These are phyloP conservation scores for Rallus crepitans DNA, from an alignment of 2,797 vertebrate species.

Conservation along the genomic window DNA sequence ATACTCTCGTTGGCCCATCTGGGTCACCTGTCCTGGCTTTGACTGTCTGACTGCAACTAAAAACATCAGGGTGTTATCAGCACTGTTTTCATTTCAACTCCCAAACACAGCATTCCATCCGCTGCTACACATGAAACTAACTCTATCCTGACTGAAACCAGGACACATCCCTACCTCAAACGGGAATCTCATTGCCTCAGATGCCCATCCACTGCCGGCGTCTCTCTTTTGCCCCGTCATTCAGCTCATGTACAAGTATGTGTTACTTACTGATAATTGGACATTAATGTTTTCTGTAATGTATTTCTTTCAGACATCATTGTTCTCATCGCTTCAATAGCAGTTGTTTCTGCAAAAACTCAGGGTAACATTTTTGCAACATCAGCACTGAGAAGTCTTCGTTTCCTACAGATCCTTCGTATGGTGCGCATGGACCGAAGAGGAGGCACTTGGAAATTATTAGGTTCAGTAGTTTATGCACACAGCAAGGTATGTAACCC, in stretches of 20 bases:
- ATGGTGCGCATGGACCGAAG: slow-evolving; percentile 99
- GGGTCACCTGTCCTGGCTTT: too few relatives aligned
- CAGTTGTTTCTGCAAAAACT: slow-evolving; percentile 96
- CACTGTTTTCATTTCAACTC: too few relatives aligned
- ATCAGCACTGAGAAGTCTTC: slow-evolving; percentile 95
- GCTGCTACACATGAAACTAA: too few relatives aligned
- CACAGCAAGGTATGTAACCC: slow-evolving; percentile 91
- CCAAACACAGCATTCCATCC: too few relatives aligned
- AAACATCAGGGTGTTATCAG: too few relatives aligned
- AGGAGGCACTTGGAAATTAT: slow-evolving; percentile 97
- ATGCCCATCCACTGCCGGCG: fast-evolving
- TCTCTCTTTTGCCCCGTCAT: neutral
- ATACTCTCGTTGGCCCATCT: too few relatives aligned
- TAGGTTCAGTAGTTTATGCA: slow-evolving; percentile 97
- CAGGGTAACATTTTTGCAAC: slow-evolving; percentile 98
- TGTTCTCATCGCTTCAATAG: slow-evolving; percentile 96
- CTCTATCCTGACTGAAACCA: too few relatives aligned
- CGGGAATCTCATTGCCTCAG: neutral
- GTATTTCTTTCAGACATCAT: slow-evolving; percentile 92
- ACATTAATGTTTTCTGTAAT: slow-evolving; percentile 70
- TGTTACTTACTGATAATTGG: neutral
- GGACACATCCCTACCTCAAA: neutral
- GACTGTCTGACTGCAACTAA: too few relatives aligned
- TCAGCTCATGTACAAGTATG: neutral
- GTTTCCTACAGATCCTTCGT: slow-evolving; percentile 97